Evolutionary conservation across 2,797 vertebrate genomes (phyloP).

Genomic region (Lagocephalus sceleratus): DNA sequence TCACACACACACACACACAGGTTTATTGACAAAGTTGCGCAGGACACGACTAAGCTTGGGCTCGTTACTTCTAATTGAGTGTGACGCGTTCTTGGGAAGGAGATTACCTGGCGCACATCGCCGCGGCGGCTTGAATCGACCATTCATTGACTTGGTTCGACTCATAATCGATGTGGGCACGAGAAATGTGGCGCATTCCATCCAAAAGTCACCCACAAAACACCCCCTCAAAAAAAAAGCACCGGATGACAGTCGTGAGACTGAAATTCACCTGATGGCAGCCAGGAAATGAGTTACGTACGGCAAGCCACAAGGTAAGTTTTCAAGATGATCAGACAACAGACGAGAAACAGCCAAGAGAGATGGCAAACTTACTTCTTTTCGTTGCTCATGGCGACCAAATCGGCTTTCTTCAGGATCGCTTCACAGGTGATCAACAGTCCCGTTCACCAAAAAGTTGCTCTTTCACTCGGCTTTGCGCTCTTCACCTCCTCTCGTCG

Average conservation of each 20-base stretch:
- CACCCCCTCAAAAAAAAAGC: no score
- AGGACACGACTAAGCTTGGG: conserved; percentile 9
- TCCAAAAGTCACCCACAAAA: no score
- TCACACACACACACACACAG: not conserved
- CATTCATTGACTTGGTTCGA: not conserved
- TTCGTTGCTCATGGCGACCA: conserved; percentile 67
- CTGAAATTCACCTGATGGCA: not conserved
- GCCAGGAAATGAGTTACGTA: not conserved
- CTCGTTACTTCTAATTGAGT: conserved; percentile 54
- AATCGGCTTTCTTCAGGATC: not conserved
- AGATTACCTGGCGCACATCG: conserved; percentile 60
- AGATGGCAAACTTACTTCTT: conserved; percentile 74
- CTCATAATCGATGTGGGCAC: no score
- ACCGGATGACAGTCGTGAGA: not conserved
- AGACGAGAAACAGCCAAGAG: not conserved
- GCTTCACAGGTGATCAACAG: conserved; percentile 3
- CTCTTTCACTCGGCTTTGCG: not conserved
- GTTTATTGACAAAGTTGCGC: conserved; percentile 19
- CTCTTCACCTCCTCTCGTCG: not conserved
- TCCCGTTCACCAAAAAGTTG: not conserved
- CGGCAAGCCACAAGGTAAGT: not conserved
- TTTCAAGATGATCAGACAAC: not conserved
- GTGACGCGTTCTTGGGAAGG: conserved; percentile 64
- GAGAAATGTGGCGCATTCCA: no score
- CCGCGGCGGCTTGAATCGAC: not conserved